phyloP scores from a whole-genome alignment of 37 sponge, comb jelly and placozoan genomes.

The Spongilla lacustris region DNA sequence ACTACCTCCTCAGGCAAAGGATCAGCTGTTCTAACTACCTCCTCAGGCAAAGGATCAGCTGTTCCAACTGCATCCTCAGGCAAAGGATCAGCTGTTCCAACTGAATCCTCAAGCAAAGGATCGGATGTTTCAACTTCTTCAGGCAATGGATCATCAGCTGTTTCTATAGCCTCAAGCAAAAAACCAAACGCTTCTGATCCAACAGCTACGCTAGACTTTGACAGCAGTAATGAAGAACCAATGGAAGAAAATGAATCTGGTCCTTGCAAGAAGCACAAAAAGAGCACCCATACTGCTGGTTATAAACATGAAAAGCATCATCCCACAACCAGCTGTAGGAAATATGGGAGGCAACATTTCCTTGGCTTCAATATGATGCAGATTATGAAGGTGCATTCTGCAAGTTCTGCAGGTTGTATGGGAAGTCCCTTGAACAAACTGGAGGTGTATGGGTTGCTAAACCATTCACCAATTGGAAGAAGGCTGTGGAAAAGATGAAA shows the following conservation, averaged over 20 bases:
- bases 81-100: not conserved
- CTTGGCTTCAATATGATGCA: slow-evolving; percentile 49
- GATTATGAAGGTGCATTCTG: slow-evolving; percentile 58
- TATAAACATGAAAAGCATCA: not conserved
- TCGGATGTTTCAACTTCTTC: not conserved
- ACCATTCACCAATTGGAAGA: slow-evolving; percentile 74
- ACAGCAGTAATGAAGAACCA: not conserved
- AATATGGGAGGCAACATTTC: slow-evolving; percentile 7
- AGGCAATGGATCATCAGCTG: not conserved
- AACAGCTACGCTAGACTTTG: not conserved
- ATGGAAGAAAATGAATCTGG: slow-evolving; percentile 1
- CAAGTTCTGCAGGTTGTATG: slow-evolving; percentile 38
- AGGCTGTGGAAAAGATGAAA: slow-evolving; percentile 57
- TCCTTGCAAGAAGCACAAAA: not conserved
- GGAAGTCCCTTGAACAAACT: slow-evolving; percentile 52
- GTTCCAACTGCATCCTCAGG: not conserved
- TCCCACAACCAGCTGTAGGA: not conserved
- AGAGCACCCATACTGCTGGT: not conserved
- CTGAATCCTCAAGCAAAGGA: not conserved
- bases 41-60: not conserved
- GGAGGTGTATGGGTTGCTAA: slow-evolving; percentile 53
- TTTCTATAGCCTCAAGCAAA: not conserved
- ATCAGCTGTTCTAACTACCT: not conserved
- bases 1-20: not conserved
- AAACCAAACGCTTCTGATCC: not conserved